Base-by-base conservation (phyloP, 2,113 vertebrate species). In the Orcinus orca region DNA sequence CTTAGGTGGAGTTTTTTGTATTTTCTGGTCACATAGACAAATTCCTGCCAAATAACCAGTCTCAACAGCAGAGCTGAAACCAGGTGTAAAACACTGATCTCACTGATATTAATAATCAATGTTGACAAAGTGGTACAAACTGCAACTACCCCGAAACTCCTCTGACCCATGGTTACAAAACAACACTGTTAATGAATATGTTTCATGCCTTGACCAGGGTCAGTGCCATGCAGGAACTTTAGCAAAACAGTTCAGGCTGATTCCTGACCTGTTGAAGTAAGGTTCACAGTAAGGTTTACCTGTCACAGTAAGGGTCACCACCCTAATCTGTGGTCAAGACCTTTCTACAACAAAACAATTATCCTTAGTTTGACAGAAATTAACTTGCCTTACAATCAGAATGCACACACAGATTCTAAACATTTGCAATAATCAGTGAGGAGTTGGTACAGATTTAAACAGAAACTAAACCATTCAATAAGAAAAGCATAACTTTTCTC, bases 341-440 rank as follows among this genome's bases (percentile, higher is more conserved):
- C 47, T 88, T 91, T 90, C 80, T 74, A 82, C 2, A 2, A 60
- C 20, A 62, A 91, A 74, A 60, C 36, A 36, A 74, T 81, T 87
- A 73, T 74, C 47, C n/a, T 87, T 41, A 82, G 53, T 91, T 86
- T 81, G 26, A 94, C 26, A 82, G 55, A 91, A 65, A 47, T 90
- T 73, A 87, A 90, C 15, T 87, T 94, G 74, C 82, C 38, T 94
- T 94, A 38, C 2, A n/a, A 50, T n/a, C 23, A 67, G 91, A 94
- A 81, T 12, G 20, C 44, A 86, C 15, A 33, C 60, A 82, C 6
- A 67, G 50, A 26, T 41, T 53, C 82, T 87, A 68, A 87, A 82
- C 38, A 76, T 91, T 90, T 82, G 38, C 15, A 82, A 81, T 82
- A 86, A 87, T 8, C 38, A 82, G 20, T 50, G 26, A 96, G 47